Evolutionary conservation across 1,140 invertebrate species (phyloP).

Genomic region (Ganaspis sp.): DNA sequence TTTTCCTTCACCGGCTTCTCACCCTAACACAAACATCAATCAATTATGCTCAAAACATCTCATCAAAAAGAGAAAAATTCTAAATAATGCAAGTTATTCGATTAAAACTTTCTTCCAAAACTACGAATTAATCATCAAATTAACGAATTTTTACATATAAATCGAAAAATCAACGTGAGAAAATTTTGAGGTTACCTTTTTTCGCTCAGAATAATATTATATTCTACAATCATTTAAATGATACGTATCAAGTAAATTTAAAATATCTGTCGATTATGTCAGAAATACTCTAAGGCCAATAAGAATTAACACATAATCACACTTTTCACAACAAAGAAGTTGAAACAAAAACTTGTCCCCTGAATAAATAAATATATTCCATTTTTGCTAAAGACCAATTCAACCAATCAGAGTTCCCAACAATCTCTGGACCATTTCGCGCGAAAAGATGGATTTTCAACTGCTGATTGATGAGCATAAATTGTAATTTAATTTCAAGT

Average conservation of each 20-base stretch:
- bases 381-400: not conserved
- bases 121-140: not conserved
- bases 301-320: not conserved
- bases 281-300: not conserved
- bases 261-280: not conserved
- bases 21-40: slow-evolving; percentile 8
- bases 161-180: not conserved
- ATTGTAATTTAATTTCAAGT: not conserved
- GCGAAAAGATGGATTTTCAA: not conserved
- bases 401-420: not conserved
- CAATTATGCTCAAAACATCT: not conserved
- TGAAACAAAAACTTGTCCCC: slow-evolving; percentile 8
- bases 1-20: slow-evolving; percentile 47
- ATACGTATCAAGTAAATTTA: not conserved
- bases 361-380: slow-evolving; percentile 10
- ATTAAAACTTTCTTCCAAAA: not conserved
- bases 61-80: not conserved
- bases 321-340: not conserved
- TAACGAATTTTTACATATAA: not conserved
- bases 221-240: not conserved
- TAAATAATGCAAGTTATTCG: not conserved
- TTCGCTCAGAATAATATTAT: not conserved
- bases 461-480: not conserved
- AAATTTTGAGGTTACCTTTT: slow-evolving; percentile 7
- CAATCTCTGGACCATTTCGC: not conserved